These are phyloP conservation scores for Aleadryas rufinucha DNA, from an alignment of 2,113 vertebrate species.

Conservation along the genomic window DNA sequence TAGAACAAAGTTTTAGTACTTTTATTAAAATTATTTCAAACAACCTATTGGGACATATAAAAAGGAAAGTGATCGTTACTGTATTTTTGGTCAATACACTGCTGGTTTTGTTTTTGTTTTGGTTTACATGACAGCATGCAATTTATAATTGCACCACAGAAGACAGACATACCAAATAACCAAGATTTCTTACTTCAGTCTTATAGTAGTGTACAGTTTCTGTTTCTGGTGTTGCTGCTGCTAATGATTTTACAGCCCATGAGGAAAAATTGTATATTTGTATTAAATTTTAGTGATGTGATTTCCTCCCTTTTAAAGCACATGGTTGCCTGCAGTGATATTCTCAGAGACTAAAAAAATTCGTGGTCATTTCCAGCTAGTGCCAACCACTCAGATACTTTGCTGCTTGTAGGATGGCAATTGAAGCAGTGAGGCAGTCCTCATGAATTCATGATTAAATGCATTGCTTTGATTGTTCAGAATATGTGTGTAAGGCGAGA, in stretches of 20 bases:
- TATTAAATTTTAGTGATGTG: neutral
- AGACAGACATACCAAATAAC: neutral
- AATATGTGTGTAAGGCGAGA: neutral
- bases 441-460: neutral
- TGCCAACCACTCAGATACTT: neutral
- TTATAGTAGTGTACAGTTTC: neutral
- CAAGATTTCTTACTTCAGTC: neutral
- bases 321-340: neutral
- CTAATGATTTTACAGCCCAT: neutral
- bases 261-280: neutral
- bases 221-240: neutral
- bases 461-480: neutral
- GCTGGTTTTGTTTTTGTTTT: neutral
- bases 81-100: neutral
- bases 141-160: neutral
- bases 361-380: neutral
- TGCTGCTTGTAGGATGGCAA: accelerated
- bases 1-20: neutral
- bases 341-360: neutral
- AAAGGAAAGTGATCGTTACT: neutral
- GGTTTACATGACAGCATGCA: neutral
- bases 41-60: neutral
- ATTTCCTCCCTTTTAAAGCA: neutral
- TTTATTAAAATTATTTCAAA: neutral
- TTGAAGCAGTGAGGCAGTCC: neutral